Conservation (phyloP, 2,888 invertebrate genomes). For the Cepaea hortensis region DNA sequence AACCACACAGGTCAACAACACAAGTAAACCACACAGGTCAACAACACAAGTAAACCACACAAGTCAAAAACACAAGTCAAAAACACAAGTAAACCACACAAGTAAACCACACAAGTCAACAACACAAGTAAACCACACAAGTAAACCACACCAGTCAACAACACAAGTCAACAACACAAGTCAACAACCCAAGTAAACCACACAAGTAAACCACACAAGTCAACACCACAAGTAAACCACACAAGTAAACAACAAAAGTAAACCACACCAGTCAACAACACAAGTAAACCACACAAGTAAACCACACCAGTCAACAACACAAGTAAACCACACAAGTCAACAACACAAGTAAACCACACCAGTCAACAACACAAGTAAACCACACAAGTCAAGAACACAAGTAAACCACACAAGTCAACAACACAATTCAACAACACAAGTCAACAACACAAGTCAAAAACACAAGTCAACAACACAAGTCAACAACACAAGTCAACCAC, state of each 20-base stretch:
- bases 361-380: neutral
- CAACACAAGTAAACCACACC: neutral
- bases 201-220: neutral
- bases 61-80: neutral
- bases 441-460: neutral
- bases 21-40: too few species aligned
- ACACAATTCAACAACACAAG: neutral
- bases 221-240: neutral
- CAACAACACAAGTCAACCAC: neutral
- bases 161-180: neutral
- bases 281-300: neutral
- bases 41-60: neutral
- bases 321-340: neutral
- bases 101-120: neutral
- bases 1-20: neutral
- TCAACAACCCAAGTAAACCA: neutral
- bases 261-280: neutral
- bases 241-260: neutral
- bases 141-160: too few species aligned
- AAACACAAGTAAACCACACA: neutral
- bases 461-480: neutral
- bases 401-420: neutral
- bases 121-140: neutral
- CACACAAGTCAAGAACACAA: too few species aligned
- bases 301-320: neutral